Conservation (phyloP, 1,140 invertebrate species). For the Drosophila takahashii region DNA sequence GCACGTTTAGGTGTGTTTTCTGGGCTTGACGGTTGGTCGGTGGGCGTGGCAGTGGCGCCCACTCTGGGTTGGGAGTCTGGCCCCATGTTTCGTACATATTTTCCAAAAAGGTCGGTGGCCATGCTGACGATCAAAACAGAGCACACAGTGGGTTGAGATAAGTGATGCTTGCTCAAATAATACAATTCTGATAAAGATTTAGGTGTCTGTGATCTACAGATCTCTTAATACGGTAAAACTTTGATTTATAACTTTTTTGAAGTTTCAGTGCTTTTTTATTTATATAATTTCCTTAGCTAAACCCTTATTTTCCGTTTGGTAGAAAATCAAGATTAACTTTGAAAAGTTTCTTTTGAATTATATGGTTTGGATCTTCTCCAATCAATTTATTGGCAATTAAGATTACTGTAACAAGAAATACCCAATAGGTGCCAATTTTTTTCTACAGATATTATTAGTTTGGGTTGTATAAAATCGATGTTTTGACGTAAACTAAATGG, state of each 20-base stretch:
- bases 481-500: constrained; percentile 19
- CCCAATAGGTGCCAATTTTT: background rate
- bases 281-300: background rate
- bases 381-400: background rate
- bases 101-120: constrained; percentile 23
- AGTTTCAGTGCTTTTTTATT: too few relatives aligned
- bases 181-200: background rate
- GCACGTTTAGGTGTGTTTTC: constrained; percentile 46
- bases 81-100: constrained; percentile 3
- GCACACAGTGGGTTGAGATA: constrained; percentile 46
- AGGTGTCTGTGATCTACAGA: background rate
- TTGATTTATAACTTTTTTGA: background rate
- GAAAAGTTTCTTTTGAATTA: too few relatives aligned
- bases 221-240: background rate
- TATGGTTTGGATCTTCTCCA: too few relatives aligned
- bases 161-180: background rate
- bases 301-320: too few relatives aligned
- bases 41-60: constrained; percentile 16
- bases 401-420: background rate
- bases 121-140: constrained; percentile 57
- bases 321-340: too few relatives aligned
- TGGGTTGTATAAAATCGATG: background rate
- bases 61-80: constrained; percentile 29
- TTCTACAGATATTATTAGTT: background rate
- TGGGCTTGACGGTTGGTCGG: constrained; percentile 6